phyloP scores from a whole-genome alignment of 2,797 vertebrate species.

The Pogoniulus pusillus region DNA sequence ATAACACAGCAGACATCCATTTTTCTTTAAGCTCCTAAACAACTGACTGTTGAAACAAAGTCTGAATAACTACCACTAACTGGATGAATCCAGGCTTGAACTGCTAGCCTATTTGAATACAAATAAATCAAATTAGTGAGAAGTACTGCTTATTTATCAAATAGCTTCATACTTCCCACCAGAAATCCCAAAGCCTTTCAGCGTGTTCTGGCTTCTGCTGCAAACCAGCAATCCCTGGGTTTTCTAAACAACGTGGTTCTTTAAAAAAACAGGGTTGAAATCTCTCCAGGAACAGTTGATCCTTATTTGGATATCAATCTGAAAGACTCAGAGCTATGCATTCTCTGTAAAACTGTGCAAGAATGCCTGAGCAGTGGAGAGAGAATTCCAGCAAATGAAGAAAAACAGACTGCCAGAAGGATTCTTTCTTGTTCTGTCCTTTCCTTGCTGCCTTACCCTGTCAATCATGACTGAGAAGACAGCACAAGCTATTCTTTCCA shows the following conservation, averaged over 20 bases:
- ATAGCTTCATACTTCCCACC: background rate
- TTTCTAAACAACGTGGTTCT: background rate
- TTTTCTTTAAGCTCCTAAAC: background rate
- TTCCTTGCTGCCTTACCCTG: background rate
- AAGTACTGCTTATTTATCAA: background rate
- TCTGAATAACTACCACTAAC: background rate
- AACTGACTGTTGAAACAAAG: background rate
- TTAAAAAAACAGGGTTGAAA: background rate
- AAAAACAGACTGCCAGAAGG: background rate
- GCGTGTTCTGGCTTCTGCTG: background rate
- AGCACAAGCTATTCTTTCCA: background rate
- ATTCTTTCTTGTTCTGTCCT: background rate
- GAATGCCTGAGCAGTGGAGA: background rate
- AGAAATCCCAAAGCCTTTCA: slow-evolving; percentile 1
- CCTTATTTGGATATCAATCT: background rate
- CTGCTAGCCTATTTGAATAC: background rate
- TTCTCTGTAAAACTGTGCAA: background rate
- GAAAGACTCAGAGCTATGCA: slow-evolving; percentile 5
- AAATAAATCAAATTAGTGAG: background rate
- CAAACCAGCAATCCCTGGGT: background rate
- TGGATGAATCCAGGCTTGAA: background rate
- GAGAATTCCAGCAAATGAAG: background rate
- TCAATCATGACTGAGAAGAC: background rate
- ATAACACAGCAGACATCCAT: background rate
- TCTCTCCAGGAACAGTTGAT: slow-evolving; percentile 6